Evolutionary conservation across 2,888 invertebrate genomes (phyloP).

Genomic region (Ecliptopera silaceata): DNA sequence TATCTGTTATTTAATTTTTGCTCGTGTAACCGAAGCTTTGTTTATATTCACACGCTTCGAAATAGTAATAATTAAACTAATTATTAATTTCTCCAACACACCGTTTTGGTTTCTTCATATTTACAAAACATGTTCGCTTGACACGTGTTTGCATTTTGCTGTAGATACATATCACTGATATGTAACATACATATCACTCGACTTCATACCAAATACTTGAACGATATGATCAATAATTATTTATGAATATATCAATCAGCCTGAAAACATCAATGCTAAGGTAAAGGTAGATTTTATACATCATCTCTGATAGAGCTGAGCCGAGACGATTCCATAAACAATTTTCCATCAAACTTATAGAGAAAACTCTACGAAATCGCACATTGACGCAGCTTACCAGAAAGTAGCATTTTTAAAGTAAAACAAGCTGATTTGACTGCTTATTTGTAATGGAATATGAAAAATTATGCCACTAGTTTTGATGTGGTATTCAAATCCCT

Average conservation of each 20-base stretch:
- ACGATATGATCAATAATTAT: too few species aligned
- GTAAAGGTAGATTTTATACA: neutral
- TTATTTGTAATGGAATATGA: too few species aligned
- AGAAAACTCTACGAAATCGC: too few species aligned
- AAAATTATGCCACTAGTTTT: too few species aligned
- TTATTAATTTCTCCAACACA: slow-evolving; percentile 12
- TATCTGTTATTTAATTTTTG: neutral
- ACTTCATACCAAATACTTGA: slow-evolving; percentile 41
- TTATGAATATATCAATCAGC: slow-evolving; percentile 35
- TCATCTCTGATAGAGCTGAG: too few species aligned
- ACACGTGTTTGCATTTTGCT: slow-evolving; percentile 38
- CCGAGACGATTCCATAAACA: too few species aligned
- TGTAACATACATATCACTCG: slow-evolving; percentile 45
- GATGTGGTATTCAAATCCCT: too few species aligned
- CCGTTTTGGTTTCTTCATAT: slow-evolving; percentile 23
- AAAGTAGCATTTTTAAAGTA: too few species aligned
- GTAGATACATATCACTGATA: slow-evolving; percentile 30
- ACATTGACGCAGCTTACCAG: too few species aligned
- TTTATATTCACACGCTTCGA: slow-evolving; percentile 16
- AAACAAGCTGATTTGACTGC: too few species aligned
- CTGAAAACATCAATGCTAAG: slow-evolving; percentile 31
- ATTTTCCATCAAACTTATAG: too few species aligned
- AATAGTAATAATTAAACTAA: slow-evolving; percentile 5
- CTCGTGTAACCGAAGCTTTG: neutral
- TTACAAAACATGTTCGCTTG: slow-evolving; percentile 44